Base-by-base conservation (phyloP, 1,140 invertebrate genomes). In the Drosophila sturtevanti region DNA sequence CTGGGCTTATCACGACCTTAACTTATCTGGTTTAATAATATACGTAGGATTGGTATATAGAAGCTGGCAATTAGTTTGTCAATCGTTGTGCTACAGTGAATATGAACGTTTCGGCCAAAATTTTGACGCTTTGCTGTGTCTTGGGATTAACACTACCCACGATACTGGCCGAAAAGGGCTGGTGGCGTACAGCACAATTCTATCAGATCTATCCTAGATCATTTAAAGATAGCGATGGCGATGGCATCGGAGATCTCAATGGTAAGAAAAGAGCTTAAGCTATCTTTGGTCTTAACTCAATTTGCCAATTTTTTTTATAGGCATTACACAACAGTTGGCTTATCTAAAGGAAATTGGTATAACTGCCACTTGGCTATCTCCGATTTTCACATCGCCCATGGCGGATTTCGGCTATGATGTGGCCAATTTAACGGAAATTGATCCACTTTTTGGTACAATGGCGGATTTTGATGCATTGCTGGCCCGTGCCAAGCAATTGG, bases 191-290 rank as follows among this genome's bases (percentile, higher is more conserved):
- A 31, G 94, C 94, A 1, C 90, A 94, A 4, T 92, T 97, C 22
- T 97, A 97, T 89, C 96, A 97, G 91, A 94, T 97, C 48, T 96
- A 97, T 86, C 95, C 95, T 0, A 92, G 95, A 59, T 96, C 96
- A 2, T 97, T 96, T 89, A 95, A 95, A 77, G 97, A 98, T 82
- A 94, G 93, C 58, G 93, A 96, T 85, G 95, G 94, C 1, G 95
- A 97, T 89, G 96, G 97, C 1, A 92, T 96, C 14, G 96, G 96
- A 0, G 96, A 97, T 91, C 86, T 97, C 3, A 92, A 93, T 79
- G 94, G 94, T 93, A 27, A 68, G 73, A 64, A 0, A 0, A 9
- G 0, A 5, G 2, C 0, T 16, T 0, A 16, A 14, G 7, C 2
- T 0, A 21, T 16, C 0, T 0, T n/a, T 9, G 0, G 4, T 1